Conservation (phyloP, 2,888 invertebrate species). For the Dicyrtomina minuta region DNA sequence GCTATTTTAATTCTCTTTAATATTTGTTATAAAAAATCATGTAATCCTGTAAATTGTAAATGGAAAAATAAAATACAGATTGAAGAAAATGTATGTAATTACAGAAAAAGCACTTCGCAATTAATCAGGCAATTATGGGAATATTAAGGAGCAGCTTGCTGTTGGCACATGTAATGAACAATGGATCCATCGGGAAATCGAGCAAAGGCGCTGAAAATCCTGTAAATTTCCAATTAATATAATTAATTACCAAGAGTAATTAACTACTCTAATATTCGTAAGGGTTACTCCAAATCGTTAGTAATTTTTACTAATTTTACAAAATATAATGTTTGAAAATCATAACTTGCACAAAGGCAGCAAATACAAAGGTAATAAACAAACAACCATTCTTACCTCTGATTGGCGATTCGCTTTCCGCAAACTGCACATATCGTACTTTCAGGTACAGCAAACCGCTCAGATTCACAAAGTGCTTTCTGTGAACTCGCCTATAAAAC, state of each 20-base stretch:
- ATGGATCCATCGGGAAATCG: constrained; percentile 87
- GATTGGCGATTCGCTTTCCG: constrained; percentile 88
- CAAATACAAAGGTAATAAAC: not conserved
- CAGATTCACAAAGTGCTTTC: constrained; percentile 76
- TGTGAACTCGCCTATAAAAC: constrained; percentile 69
- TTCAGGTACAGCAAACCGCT: constrained; percentile 80
- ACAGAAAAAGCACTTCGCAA: too few species aligned
- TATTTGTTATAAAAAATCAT: too few species aligned
- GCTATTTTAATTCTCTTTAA: too few species aligned
- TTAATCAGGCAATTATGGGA: too few species aligned
- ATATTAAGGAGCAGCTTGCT: constrained; percentile 6
- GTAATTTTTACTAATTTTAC: too few species aligned
- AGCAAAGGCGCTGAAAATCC: constrained; percentile 76
- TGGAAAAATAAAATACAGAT: too few species aligned
- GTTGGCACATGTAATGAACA: constrained; percentile 88
- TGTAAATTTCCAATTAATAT: constrained; percentile 52
- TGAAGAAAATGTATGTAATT: too few species aligned
- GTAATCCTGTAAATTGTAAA: too few species aligned
- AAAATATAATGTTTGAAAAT: too few species aligned
- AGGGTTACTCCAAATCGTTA: not conserved
- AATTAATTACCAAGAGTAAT: constrained; percentile 17
- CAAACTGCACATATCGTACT: constrained; percentile 87
- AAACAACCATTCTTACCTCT: constrained; percentile 64
- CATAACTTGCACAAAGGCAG: not conserved
- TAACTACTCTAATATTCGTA: too few species aligned